Evolutionary conservation across 2,888 invertebrate genomes (phyloP).

Genomic region (Mesodorylaimus sp.): DNA sequence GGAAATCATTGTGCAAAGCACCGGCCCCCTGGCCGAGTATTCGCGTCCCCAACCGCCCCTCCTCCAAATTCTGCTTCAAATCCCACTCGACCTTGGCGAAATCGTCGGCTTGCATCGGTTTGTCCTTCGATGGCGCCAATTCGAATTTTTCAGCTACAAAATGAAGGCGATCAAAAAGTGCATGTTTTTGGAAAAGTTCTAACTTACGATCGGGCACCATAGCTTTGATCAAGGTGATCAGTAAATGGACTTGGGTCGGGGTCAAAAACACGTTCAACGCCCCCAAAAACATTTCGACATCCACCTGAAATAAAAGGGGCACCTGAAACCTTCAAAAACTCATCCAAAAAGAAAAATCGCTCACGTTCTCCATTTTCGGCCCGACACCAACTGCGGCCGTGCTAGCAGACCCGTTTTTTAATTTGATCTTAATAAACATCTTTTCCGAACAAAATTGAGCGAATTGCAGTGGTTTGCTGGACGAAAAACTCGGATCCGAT

Average conservation of each 20-base stretch:
- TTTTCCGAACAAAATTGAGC: slow-evolving; percentile 15
- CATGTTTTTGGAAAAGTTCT: slow-evolving; percentile 1
- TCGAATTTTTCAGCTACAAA: no score
- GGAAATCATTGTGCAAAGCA: no score
- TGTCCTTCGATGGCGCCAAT: background rate
- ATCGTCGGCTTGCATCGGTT: slow-evolving; percentile 1
- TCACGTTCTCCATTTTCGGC: slow-evolving; percentile 14
- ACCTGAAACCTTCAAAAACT: background rate
- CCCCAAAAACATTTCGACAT: slow-evolving; percentile 18
- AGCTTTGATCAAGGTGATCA: background rate
- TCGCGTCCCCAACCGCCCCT: no score
- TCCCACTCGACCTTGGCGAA: background rate
- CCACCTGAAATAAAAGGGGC: slow-evolving; percentile 15
- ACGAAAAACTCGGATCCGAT: no score
- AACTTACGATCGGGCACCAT: background rate
- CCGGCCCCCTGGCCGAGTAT: no score
- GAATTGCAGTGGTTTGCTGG: slow-evolving; percentile 19
- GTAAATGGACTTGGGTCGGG: slow-evolving; percentile 17
- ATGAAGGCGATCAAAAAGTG: no score
- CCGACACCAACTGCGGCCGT: background rate
- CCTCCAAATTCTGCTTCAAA: background rate
- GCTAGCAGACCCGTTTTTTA: slow-evolving; percentile 13
- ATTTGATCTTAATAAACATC: slow-evolving; percentile 13
- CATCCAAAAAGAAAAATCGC: background rate
- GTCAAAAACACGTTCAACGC: slow-evolving; percentile 15